Base-by-base conservation (phyloP, 23 tunicate genomes). In the Halocynthia aurantium region DNA sequence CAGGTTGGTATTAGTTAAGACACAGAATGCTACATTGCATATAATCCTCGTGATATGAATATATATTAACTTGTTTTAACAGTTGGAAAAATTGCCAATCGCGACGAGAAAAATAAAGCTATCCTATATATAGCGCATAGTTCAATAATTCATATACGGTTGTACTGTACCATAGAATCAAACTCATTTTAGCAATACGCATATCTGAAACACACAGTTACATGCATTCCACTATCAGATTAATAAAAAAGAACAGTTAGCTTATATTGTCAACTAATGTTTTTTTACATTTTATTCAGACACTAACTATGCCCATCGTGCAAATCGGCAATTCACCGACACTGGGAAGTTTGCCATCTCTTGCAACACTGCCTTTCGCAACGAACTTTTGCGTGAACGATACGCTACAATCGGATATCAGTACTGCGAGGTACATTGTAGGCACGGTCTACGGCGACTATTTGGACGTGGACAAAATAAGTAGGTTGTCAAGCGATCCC, bases 261-360 rank as follows among this genome's bases (percentile, higher is more conserved):
- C 22, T 64, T 64, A 19, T 64, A 11, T 15, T 65, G 6, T 15
- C 63, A 58, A 31, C 44, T 31, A 31, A 0, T 31, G 1, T 31
- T 31, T 31, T 31, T 31, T 31, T 31, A 31, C 44, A 31, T 31
- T 31, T 31, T 58, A 13, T 65, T 15, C 19, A 65, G 70, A 65
- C 70, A 65, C 31, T 31, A 31, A 31, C 44, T 65, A 65, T 65
- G 70, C 70, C 22, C 22, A 65, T 65, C 70, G 70, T 20, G 31
- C 22, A 65, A 40, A 65, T 20, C 70, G 70, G 70, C 70, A 65
- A 65, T 49, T 65, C 70, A 20, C 10, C 70, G 31, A 65, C 31
- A 11, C 6, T 65, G 19, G 70, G 70, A 65, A 65, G 70, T 65
- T 65, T 65, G 70, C 70, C 70, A 65, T 65, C 31, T 65, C 10